Conservation (phyloP, 2,888 invertebrate genomes). For the Drosophila formosana region DNA sequence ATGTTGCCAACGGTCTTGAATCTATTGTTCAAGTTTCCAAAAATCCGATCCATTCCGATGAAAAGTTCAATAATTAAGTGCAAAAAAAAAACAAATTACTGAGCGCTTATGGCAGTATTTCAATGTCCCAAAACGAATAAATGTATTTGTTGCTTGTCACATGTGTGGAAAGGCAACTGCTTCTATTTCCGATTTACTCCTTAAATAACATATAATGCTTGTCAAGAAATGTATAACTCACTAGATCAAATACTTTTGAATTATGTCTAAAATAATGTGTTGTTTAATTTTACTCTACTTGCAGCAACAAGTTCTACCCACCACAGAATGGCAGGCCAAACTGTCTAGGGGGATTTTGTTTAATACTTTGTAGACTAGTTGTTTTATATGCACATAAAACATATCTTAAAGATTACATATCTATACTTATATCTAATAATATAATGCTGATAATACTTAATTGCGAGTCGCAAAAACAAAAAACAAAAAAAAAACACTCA, state of each 20-base stretch:
- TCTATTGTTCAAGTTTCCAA: conserved; percentile 51
- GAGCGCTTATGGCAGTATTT: conserved; percentile 10
- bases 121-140: conserved; percentile 3
- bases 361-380: conserved; percentile 48
- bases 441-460: conserved; percentile 24
- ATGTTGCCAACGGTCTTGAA: conserved; percentile 46
- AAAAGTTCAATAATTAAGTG: neutral
- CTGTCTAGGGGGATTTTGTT: conserved; percentile 70
- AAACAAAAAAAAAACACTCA: conserved; percentile 16
- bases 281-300: conserved; percentile 29
- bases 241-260: conserved; percentile 14
- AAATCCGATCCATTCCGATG: conserved; percentile 53
- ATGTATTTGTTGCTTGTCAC: conserved; percentile 16
- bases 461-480: conserved; percentile 20
- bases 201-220: neutral
- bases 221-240: neutral
- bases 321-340: conserved; percentile 81
- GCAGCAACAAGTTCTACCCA: conserved; percentile 71
- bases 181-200: neutral
- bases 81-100: conserved; percentile 3
- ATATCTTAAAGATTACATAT: conserved; percentile 28
- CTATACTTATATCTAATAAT: conserved; percentile 28
- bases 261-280: neutral
- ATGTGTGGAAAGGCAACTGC: conserved; percentile 9
- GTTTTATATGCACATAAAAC: conserved; percentile 52